phyloP scores from a whole-genome alignment of 2,888 invertebrate species.

The Amphipoea oculea region DNA sequence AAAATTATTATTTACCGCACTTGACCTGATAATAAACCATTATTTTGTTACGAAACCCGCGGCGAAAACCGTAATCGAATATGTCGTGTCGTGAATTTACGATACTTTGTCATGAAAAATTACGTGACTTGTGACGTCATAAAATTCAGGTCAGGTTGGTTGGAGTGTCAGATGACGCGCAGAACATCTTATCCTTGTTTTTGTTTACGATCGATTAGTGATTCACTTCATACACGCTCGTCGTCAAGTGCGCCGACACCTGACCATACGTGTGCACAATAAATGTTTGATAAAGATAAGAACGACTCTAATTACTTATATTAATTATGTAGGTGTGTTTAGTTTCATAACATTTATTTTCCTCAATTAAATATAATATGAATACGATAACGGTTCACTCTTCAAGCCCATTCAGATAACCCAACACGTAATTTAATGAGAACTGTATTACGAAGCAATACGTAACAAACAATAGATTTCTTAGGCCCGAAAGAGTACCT shows the following conservation, averaged over 20 bases:
- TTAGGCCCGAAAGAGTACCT: conserved; percentile 13
- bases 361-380: conserved; percentile 27
- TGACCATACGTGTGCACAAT: conserved; percentile 33
- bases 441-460: conserved; percentile 13
- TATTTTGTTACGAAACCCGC: conserved; percentile 59
- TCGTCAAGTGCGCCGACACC: conserved; percentile 27
- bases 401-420: conserved; percentile 24
- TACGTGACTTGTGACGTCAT: conserved; percentile 46
- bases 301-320: conserved; percentile 6
- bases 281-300: conserved; percentile 15
- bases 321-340: background rate
- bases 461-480: conserved; percentile 44
- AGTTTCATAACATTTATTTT: conserved; percentile 27
- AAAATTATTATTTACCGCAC: conserved; percentile 70
- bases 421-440: conserved; percentile 19
- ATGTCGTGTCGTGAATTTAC: conserved; percentile 38
- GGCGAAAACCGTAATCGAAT: conserved; percentile 47
- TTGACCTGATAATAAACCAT: conserved; percentile 70
- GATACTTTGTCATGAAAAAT: conserved; percentile 48
- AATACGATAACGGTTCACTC: conserved; percentile 25
- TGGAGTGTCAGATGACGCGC: conserved; percentile 47
- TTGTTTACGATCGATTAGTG: conserved; percentile 12
- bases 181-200: conserved; percentile 36
- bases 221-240: conserved; percentile 16
- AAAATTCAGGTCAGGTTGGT: conserved; percentile 19